Conservation (phyloP, 1,140 invertebrate genomes). For the Drosophila setifemur region DNA sequence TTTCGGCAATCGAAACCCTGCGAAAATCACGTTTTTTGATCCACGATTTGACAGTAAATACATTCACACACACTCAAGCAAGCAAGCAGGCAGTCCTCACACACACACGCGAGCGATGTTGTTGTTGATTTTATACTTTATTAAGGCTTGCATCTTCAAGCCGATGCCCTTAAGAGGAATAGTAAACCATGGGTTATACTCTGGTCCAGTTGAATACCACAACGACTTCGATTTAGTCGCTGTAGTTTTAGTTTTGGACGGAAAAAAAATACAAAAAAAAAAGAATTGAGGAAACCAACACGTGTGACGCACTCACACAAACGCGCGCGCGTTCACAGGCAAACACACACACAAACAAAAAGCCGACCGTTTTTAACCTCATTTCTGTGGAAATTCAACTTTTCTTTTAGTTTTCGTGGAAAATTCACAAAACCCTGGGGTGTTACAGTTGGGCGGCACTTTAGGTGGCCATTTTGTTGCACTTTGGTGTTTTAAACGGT, state of each 20-base stretch:
- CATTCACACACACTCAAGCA: neutral
- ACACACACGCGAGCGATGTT: constrained; percentile 23
- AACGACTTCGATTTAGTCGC: constrained; percentile 53
- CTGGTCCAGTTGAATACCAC: no score
- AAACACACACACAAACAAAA: constrained; percentile 36
- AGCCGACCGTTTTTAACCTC: constrained; percentile 68
- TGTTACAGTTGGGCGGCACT: constrained; percentile 4
- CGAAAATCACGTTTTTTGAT: constrained; percentile 2
- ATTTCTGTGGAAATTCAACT: constrained; percentile 19
- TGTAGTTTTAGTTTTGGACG: constrained; percentile 55
- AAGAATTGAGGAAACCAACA: constrained; percentile 36
- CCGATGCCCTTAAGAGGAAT: constrained; percentile 55
- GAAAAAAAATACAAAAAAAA: constrained; percentile 25
- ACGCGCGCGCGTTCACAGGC: neutral
- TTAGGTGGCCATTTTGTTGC: constrained; percentile 17
- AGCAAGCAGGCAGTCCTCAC: neutral
- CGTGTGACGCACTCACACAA: constrained; percentile 46
- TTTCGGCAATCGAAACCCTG: neutral
- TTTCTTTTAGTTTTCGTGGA: neutral
- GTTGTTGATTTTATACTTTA: constrained; percentile 63
- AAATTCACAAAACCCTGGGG: constrained; percentile 31
- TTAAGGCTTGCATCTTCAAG: constrained; percentile 46
- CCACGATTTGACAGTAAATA: neutral
- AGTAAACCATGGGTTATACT: constrained; percentile 34
- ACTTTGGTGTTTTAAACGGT: constrained; percentile 27